A percentile compares a stretch with the other conserved stretches of the same genome.
These are phyloP conservation scores for Microtus californicus DNA, from an alignment of 2,797 vertebrate species.

Conservation along the genomic window DNA sequence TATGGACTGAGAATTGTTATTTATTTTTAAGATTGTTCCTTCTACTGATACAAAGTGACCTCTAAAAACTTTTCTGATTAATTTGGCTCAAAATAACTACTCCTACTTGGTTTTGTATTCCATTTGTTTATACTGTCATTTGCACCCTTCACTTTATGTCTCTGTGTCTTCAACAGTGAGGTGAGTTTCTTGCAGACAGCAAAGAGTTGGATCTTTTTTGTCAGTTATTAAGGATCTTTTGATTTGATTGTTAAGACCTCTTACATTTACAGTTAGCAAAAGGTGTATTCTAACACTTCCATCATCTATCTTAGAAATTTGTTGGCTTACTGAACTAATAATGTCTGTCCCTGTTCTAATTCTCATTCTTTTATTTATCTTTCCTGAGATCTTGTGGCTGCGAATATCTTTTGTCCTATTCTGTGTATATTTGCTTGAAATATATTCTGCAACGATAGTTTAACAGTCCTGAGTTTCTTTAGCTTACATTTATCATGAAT, in stretches of 20 bases:
- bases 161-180: not conserved
- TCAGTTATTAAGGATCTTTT: not conserved
- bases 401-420: not conserved
- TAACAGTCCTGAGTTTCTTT: not conserved
- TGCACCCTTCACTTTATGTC: not conserved
- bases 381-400: not conserved
- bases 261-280: not conserved
- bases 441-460: not conserved
- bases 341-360: not conserved
- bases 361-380: not conserved
- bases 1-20: not conserved
- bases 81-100: not conserved
- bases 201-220: not conserved
- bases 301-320: not conserved
- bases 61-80: not conserved
- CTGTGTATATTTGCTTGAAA: not conserved
- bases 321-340: not conserved
- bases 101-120: not conserved
- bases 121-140: not conserved
- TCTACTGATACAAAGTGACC: not conserved
- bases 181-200: conserved; percentile 40
- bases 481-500: not conserved
- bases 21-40: not conserved
- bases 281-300: not conserved
- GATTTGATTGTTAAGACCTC: not conserved